Evolutionary conservation across 2,113 vertebrate genomes (phyloP), one percentile per base, ranked within the genome.

Genomic region (Geothlypis trichas): DNA sequence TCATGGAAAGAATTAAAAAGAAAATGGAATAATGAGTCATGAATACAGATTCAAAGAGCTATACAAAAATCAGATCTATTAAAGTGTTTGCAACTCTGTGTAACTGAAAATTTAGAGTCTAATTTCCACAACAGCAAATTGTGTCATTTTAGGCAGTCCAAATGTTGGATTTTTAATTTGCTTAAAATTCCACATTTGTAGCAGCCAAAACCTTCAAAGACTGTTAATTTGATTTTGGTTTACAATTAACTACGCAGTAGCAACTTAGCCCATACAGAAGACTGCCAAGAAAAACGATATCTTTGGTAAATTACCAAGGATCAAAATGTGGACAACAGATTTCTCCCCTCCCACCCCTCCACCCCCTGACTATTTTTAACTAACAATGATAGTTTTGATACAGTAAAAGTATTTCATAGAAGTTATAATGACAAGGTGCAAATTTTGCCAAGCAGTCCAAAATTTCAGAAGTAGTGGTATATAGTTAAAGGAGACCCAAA

Each of bases 191-290:
- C 90, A 83, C 61, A 54, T 87, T 93, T 39, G 16, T 86, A 87
- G 90, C 87, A 97, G 94, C 93, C 93, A 94, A 87, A 84, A 97
- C 95, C 89, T 96, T 97, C 96, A 95, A 98, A 95, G 96, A 87
- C 98, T 95, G 96, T 97, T 98, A 98, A 98, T 98, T 98, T 98
- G 98, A 98, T 97, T 98, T 97, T 97, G 97, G 97, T 98, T 98
- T 98, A 98, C 96, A 98, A 97, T 98, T 97, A 98, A 95, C 97
- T 97, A 97, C 87, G 96, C 97, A 97, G 98, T 98, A 98, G 98
- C 98, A 98, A 98, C 97, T 97, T 96, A 91, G 95, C 89, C 94
- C 72, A 65, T 86, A 61, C 59, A 93, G 89, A 92, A 95, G 94
- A 89, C 96, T 97, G 98, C 98, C 98, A 98, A 98, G 97, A 96